These are phyloP conservation scores for Bothrops jararaca DNA, from an alignment of 2,113 vertebrate species.

Conservation along the genomic window DNA sequence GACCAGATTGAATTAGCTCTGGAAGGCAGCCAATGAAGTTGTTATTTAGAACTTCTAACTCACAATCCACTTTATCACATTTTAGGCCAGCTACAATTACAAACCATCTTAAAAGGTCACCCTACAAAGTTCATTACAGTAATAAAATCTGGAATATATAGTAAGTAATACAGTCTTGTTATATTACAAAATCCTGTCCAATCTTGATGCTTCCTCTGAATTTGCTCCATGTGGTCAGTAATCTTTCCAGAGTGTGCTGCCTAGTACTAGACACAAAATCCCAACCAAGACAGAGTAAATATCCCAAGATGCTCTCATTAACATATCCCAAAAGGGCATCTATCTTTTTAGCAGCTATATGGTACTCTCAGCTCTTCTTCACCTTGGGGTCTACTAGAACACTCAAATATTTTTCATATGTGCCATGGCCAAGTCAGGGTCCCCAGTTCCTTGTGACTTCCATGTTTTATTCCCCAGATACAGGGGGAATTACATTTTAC, in stretches of 20 bases:
- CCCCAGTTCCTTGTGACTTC: not conserved
- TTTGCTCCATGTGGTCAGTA: not conserved
- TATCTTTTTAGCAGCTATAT: not conserved
- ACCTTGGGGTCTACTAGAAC: not conserved
- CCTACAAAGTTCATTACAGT: not conserved
- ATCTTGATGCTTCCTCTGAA: not conserved
- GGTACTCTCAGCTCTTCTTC: not conserved
- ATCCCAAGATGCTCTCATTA: not conserved
- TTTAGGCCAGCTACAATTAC: not conserved
- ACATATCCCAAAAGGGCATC: not conserved
- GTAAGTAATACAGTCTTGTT: not conserved
- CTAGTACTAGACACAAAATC: not conserved
- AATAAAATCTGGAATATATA: not conserved
- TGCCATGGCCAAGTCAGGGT: not conserved
- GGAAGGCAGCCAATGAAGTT: not conserved
- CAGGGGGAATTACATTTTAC: not conserved
- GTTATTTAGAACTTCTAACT: not conserved
- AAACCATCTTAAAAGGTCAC: not conserved
- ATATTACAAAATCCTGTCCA: not conserved
- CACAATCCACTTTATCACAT: not conserved
- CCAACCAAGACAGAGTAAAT: not conserved
- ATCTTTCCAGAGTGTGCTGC: not conserved
- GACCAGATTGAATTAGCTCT: not conserved
- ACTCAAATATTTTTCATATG: not conserved
- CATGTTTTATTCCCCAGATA: not conserved